A percentile compares a stretch with the other conserved stretches of the same genome.
These are phyloP conservation scores for Rousettus madagascariensis DNA, from an alignment of 2,797 vertebrate genomes.

Conservation along the genomic window DNA sequence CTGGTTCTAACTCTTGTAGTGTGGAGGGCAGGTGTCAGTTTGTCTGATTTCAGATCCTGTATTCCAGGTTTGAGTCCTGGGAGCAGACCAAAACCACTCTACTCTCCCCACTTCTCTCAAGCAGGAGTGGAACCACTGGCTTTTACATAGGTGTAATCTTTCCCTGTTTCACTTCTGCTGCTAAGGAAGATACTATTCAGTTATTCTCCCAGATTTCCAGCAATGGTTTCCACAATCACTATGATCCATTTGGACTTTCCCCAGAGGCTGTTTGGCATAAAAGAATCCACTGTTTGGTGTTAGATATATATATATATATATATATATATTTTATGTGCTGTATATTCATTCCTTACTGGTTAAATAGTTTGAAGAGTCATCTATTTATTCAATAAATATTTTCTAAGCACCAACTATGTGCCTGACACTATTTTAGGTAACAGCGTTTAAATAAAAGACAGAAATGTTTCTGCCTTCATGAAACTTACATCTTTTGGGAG, in stretches of 20 bases:
- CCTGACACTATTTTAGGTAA: background rate
- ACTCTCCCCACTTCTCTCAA: no score
- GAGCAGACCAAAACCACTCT: background rate
- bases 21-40: conserved; percentile 39
- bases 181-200: background rate
- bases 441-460: background rate
- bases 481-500: background rate
- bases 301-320: background rate
- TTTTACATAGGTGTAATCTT: background rate
- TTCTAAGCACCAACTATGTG: background rate
- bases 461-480: background rate
- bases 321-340: background rate
- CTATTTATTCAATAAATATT: background rate
- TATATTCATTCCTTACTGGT: background rate
- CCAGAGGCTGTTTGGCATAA: background rate
- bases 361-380: background rate
- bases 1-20: background rate
- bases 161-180: background rate
- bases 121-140: background rate
- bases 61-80: background rate
- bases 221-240: background rate
- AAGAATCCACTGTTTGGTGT: background rate
- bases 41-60: background rate
- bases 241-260: background rate
- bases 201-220: background rate